Evolutionary conservation across 2,888 invertebrate species (phyloP), one percentile per base, ranked within the genome.

Genomic region (Megaustenia siamemsis): DNA sequence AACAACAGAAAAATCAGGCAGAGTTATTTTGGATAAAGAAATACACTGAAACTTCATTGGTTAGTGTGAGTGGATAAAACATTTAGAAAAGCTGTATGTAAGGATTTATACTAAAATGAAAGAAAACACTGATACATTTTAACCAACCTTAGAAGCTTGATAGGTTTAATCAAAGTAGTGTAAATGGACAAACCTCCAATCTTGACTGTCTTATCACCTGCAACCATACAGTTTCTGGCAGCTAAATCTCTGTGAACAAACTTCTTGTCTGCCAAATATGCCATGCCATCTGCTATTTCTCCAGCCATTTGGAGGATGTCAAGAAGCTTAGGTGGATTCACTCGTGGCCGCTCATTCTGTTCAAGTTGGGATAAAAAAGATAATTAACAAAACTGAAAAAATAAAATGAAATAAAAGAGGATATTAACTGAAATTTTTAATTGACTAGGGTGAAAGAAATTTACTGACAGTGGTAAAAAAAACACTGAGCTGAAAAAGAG

Each of bases 241-340:
- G 99, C 99, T 84, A 99, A 95, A 95, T 99, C 99, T 86, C 95
- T 91, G 87, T 93, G 94, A 24, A 93, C 92, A 90, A 91, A 93
- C 82, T 98, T 98, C 93, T 97, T 97, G 83, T 97, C 97, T 82
- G 98, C 96, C 89, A 99, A 95, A 94, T 99, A 99, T 3, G 98
- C 97, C 99, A 99, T 99, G 85, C 99, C 99, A 94, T 99, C 99
- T 38, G 98, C 98, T 92, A 99, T 98, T 95, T 99, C 95, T 18
- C 94, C 94, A 3, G 95, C 95, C 95, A 95, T 95, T 87, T 94
- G 94, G 82, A 94, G 90, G 76, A 94, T 94, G 87, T 94, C 93
- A 82, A 91, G 91, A 66, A 94, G 81, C 12, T 93, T 93, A 4
- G 95, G 95, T 28, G 95, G 94, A 18, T 24, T 73, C 21, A 82